Evolutionary conservation across 2,888 invertebrate genomes (phyloP), one percentile per base, ranked within the genome.

Genomic region (Bombylius discolor): DNA sequence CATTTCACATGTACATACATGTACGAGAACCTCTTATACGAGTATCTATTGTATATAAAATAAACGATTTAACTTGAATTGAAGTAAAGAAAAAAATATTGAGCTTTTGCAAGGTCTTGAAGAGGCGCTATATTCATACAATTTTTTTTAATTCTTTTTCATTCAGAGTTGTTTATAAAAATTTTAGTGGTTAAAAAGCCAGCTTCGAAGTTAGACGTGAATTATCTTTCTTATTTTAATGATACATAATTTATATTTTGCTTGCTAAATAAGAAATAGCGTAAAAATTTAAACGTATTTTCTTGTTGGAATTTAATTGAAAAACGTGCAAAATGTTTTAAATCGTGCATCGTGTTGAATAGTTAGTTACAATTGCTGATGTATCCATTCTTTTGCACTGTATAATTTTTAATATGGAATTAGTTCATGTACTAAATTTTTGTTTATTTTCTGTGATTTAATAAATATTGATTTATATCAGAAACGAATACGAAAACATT

Each of bases 161-260:
- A 23, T 23, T 42, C 8, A 42, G 11, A 42, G 39, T 42, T 42
- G 23, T 23, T 23, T 23, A 23, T 23, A 23, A 23, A 42, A 42
- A 5, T 42, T 51, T 55, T 55, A 55, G 55, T 55, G 55, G 55
- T 50, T 50, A 55, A 46, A 39, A 31, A 55, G 55, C 55, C 49
- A 55, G 55, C 55, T 55, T 55, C 55, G 55, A 55, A 55, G 55
- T 46, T 55, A 49, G 55, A 55, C 49, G 55, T 55, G 39, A 48
- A 11, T 42, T 7, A 8, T 36, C 6, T 36, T 7, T 36, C 34
- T 1, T 36, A 7, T 36, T 23, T 23, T 3, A 23, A 23, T 23
- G 23, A 23, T 23, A 23, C 23, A 23, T 23, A 2, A 23, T 23
- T 23, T 3, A 23, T 23, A 23, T 23, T 23, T 23, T 23, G 23